Evolutionary conservation across 2,888 invertebrate genomes (phyloP).

Genomic region (Resseliella maxima): DNA sequence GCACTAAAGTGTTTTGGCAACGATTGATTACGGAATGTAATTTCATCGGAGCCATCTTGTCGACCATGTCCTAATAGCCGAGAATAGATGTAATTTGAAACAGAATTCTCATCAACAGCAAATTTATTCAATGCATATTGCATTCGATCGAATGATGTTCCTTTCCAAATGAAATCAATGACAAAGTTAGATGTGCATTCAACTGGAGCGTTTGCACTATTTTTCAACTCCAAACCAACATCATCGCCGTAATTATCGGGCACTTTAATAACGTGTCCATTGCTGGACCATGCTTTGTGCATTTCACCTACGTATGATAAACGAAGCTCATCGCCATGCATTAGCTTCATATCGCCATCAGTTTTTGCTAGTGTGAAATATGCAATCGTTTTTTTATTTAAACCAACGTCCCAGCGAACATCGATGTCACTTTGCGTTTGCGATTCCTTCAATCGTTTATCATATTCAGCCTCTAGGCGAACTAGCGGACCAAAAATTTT

Average conservation of each 20-base stretch:
- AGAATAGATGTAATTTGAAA: slow-evolving; percentile 98
- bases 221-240: slow-evolving; percentile 95
- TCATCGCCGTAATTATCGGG: slow-evolving; percentile 98
- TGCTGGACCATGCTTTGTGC: slow-evolving; percentile 96
- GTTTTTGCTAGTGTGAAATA: slow-evolving; percentile 98
- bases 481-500: slow-evolving; percentile 98
- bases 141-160: slow-evolving; percentile 98
- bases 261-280: slow-evolving; percentile 71
- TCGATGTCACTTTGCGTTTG: slow-evolving; percentile 98
- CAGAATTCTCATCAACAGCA: slow-evolving; percentile 95
- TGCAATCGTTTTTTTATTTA: slow-evolving; percentile 98
- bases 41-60: slow-evolving; percentile 95
- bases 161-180: slow-evolving; percentile 99
- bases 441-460: slow-evolving; percentile 95
- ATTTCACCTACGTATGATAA: slow-evolving; percentile 92
- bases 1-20: slow-evolving; percentile 97
- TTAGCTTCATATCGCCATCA: slow-evolving; percentile 97
- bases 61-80: slow-evolving; percentile 94
- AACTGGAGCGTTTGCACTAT: slow-evolving; percentile 89
- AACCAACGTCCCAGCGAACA: slow-evolving; percentile 98
- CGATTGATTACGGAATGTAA: slow-evolving; percentile 84
- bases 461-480: slow-evolving; percentile 97
- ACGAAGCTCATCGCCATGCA: slow-evolving; percentile 98
- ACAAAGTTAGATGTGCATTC: slow-evolving; percentile 96
- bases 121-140: slow-evolving; percentile 93